Evolutionary conservation across 2,797 vertebrate genomes (phyloP), one percentile per base, ranked within the genome.

Genomic region (Spinus pinus): DNA sequence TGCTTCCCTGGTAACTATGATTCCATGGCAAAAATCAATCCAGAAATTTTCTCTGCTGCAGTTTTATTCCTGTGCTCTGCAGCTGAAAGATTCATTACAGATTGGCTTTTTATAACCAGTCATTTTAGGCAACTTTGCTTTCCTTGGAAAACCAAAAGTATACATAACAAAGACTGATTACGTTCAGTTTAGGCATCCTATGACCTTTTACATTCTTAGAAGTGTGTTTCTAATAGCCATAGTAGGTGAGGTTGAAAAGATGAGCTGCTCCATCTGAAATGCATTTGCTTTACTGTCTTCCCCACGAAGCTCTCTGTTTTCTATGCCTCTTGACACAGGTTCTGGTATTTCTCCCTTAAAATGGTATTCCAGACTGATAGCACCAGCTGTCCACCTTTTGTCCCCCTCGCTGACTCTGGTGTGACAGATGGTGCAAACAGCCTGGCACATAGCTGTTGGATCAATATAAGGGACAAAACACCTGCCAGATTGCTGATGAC

Each of bases 341-440:
- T 95, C 74, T 96, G 90, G 56, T 97, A 95, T 97, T 97, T 97
- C 72, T 94, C 92, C 77, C 46, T 86, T 90, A 92, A 95, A 97
- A 96, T 92, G 95, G 75, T 84, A 97, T 96, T 98, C 95, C 95
- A 96, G 96, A 85, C 93, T 95, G 96, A 97, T 94, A 91, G 92
- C 81, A 95, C 97, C 98, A 98, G 97, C 97, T 98, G 97, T 97
- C 97, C 95, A 96, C 88, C 83, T 83, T 87, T 96, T 91, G 89
- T 95, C 69, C 84, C 69, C 81, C 10, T 60, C 69, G 67, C 81
- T 97, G 96, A 97, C 92, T 98, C 93, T 95, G 88, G 70, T 89
- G 88, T 96, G 97, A 97, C 97, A 98, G 98, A 98, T 98, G 98
- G 97, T 91, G 64, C 92, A 97, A 95, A 97, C 91, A 97, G 95